phyloP scores from a whole-genome alignment of 2,888 invertebrate species.

The Caenorhabditis virilis region DNA sequence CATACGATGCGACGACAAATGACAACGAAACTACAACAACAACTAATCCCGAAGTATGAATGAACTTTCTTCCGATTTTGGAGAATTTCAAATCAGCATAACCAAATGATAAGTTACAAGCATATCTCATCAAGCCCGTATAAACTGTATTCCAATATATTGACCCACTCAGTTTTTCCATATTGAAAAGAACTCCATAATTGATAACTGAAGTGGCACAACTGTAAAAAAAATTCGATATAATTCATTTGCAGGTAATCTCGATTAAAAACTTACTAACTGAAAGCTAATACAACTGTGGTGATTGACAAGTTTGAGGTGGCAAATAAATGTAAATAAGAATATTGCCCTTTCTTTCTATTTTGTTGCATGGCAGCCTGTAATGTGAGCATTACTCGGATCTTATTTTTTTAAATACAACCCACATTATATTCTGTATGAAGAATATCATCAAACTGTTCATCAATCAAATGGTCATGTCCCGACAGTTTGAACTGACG shows the following conservation, averaged over 20 bases:
- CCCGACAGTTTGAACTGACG: slow-evolving; percentile 34
- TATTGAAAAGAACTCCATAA: slow-evolving; percentile 65
- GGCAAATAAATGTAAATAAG: slow-evolving; percentile 41
- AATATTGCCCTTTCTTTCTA: slow-evolving; percentile 34
- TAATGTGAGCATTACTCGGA: slow-evolving; percentile 2
- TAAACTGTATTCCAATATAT: slow-evolving; percentile 56
- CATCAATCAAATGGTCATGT: slow-evolving; percentile 31
- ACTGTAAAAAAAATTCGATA: slow-evolving; percentile 38
- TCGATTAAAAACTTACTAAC: slow-evolving; percentile 29
- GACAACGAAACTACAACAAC: slow-evolving; percentile 42
- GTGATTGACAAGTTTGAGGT: slow-evolving; percentile 29
- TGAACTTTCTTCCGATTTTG: slow-evolving; percentile 44
- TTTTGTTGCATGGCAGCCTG: slow-evolving; percentile 10
- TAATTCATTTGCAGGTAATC: too few relatives aligned
- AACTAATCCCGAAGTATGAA: slow-evolving; percentile 45
- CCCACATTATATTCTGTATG: slow-evolving; percentile 34
- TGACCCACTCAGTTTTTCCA: slow-evolving; percentile 61
- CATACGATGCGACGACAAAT: slow-evolving; percentile 40
- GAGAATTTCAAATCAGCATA: slow-evolving; percentile 40
- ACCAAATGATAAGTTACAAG: slow-evolving; percentile 39
- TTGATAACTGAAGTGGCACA: slow-evolving; percentile 56
- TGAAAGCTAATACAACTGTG: slow-evolving; percentile 40
- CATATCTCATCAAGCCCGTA: slow-evolving; percentile 44
- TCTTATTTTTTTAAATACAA: not conserved
- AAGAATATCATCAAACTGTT: slow-evolving; percentile 41